These are phyloP conservation scores for Gerris lacustris DNA, from an alignment of 2,888 invertebrate genomes.

Conservation along the genomic window DNA sequence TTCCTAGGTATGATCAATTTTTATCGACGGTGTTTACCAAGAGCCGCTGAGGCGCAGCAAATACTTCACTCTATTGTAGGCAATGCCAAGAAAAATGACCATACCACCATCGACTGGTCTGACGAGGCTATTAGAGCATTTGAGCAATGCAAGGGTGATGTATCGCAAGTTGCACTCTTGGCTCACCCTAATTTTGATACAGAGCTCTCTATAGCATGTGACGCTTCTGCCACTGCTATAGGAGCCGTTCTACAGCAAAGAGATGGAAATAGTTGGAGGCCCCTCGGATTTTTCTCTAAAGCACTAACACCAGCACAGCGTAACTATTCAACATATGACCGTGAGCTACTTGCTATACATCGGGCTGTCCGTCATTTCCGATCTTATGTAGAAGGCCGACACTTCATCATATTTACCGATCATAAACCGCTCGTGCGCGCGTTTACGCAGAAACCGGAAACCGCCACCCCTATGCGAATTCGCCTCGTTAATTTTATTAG, in stretches of 20 bases:
- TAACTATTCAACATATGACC: too few relatives aligned
- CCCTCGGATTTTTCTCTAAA: slow-evolving; percentile 28
- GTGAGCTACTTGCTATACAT: too few relatives aligned
- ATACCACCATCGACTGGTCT: slow-evolving; percentile 12
- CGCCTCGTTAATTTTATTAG: slow-evolving; percentile 32
- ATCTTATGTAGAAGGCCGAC: slow-evolving; percentile 8
- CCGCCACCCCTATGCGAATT: slow-evolving; percentile 29
- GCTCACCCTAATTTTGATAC: slow-evolving; percentile 34
- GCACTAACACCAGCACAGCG: slow-evolving; percentile 30
- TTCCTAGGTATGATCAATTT: slow-evolving; percentile 36
- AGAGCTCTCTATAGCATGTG: slow-evolving; percentile 10
- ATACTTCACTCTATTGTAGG: slow-evolving; percentile 13
- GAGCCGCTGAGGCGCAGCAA: slow-evolving; percentile 31
- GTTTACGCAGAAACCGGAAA: slow-evolving; percentile 1
- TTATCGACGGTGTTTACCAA: slow-evolving; percentile 33
- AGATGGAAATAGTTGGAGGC: slow-evolving; percentile 20
- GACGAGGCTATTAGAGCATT: slow-evolving; percentile 12
- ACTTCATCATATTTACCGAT: neutral
- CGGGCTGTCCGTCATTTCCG: slow-evolving; percentile 26
- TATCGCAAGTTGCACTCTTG: slow-evolving; percentile 35
- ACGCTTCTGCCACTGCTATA: slow-evolving; percentile 17
- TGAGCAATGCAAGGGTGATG: slow-evolving; percentile 22
- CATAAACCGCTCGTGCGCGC: neutral
- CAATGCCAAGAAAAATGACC: slow-evolving; percentile 5
- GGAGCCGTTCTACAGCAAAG: slow-evolving; percentile 19